Evolutionary conservation across 2,888 invertebrate genomes (phyloP).

Genomic region (Thyatira batis): DNA sequence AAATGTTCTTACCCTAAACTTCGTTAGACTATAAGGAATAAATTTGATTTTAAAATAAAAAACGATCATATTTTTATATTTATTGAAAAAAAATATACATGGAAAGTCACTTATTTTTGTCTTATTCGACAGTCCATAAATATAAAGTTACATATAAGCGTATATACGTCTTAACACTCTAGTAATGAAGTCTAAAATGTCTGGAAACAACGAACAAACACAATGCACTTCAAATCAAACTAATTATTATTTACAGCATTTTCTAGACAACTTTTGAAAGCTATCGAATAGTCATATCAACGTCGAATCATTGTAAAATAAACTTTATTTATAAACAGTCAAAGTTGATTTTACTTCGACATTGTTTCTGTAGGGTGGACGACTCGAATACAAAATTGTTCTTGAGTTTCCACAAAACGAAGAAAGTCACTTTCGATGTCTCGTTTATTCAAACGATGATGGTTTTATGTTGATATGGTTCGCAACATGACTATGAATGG

Average conservation of each 20-base stretch:
- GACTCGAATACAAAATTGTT: slow-evolving; percentile 38
- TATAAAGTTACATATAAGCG: too few relatives aligned
- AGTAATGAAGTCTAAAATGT: too few relatives aligned
- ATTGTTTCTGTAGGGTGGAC: slow-evolving; percentile 6
- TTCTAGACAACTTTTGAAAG: background rate
- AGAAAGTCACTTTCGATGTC: slow-evolving; percentile 50
- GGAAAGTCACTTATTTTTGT: too few relatives aligned
- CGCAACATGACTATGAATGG: background rate
- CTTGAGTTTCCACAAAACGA: slow-evolving; percentile 48
- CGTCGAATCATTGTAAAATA: background rate
- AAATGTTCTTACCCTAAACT: too few relatives aligned
- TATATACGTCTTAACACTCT: too few relatives aligned
- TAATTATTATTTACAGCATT: background rate
- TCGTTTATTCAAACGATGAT: slow-evolving; percentile 14
- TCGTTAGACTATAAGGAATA: too few relatives aligned
- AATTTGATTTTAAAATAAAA: too few relatives aligned
- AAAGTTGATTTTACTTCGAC: background rate
- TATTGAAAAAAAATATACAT: too few relatives aligned
- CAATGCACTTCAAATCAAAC: background rate
- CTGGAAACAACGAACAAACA: too few relatives aligned
- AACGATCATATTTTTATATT: too few relatives aligned
- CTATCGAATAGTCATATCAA: background rate
- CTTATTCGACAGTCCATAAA: too few relatives aligned
- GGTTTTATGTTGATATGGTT: slow-evolving; percentile 38
- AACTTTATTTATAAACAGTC: background rate